Evolutionary conservation across 1,140 invertebrate species (phyloP), one percentile per base, ranked within the genome.

Genomic region (Pogonognathellus flavescens): DNA sequence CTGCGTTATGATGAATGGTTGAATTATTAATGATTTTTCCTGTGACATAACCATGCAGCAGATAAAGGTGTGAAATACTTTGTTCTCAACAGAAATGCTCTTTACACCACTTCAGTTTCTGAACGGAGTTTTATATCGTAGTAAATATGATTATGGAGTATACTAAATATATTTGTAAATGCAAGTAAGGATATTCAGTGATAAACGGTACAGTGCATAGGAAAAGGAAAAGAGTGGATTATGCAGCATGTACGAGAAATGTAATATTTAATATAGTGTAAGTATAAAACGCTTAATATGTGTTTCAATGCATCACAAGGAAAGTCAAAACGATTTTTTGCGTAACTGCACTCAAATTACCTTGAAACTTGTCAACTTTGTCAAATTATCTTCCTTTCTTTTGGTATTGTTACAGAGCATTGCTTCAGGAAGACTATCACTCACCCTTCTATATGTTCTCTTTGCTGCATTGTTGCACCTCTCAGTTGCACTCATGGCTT

Each of bases 291-390:
- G 31, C 2, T 41, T 41, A 41, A 41, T 41, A 6, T 41, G 31
- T 41, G 31, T 41, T 41, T 41, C 31, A 41, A 41, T 41, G 31
- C 1, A 41, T 41, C 2, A 1, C 2, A 41, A 41, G 31, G 31
- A 22, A 9, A 81, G 50, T 22, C 80, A 76, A 50, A 76, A 8
- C 70, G 25, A 41, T 70, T 76, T 76, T 81, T 55, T 81, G 50
- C 80, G 80, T 22, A 22, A 55, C 80, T 55, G n/a, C 41, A 55
- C 52, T 59, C 59, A 83, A 84, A 53, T 84, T 72, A 84, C 60
- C 83, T 84, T 80, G 83, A 84, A 84, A 84, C 70, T 84, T 84
- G 83, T 84, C 82, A 84, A 84, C 50, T 84, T 84, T 66, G 59
- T 84, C 83, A 80, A 76, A 80, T 80, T 84, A 83, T 84, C 50